Conservation (phyloP, 1,140 invertebrate species). For the Procambarus clarkii region DNA sequence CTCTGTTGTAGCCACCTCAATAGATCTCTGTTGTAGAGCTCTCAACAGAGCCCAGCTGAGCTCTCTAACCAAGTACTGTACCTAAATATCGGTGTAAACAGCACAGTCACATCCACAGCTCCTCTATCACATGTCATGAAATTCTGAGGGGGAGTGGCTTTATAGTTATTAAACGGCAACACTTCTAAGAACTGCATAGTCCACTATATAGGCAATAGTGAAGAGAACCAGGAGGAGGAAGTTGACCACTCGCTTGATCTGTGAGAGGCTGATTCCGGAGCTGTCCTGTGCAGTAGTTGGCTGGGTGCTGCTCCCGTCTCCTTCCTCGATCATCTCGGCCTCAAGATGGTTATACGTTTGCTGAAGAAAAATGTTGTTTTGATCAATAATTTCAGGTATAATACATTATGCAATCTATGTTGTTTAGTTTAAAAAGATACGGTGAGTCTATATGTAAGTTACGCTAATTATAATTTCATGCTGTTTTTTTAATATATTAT, state of each 20-base stretch:
- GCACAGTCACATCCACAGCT: not conserved
- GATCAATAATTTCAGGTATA: too few relatives aligned
- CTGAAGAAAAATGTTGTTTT: not conserved
- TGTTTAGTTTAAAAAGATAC: too few relatives aligned
- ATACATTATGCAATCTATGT: too few relatives aligned
- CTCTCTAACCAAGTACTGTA: not conserved
- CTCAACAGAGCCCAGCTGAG: too few relatives aligned
- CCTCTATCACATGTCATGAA: not conserved
- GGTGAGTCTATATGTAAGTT: too few relatives aligned
- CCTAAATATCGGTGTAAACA: not conserved
- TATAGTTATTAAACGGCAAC: not conserved
- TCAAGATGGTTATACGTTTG: slow-evolving; percentile 50
- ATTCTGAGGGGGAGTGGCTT: not conserved
- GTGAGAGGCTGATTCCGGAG: not conserved
- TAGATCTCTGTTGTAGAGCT: too few relatives aligned
- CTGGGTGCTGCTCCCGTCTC: not conserved
- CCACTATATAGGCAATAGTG: slow-evolving; percentile 39
- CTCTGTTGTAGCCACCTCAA: too few relatives aligned
- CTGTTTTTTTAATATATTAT: too few relatives aligned
- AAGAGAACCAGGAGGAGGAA: slow-evolving; percentile 46
- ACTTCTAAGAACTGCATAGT: slow-evolving; percentile 41
- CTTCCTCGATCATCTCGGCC: slow-evolving; percentile 15
- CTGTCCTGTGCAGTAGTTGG: not conserved
- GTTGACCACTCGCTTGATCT: slow-evolving; percentile 26
- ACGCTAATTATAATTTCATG: too few relatives aligned